Evolutionary conservation across 2,888 invertebrate species (phyloP), one percentile per base, ranked within the genome.

Genomic region (Orgyia antiqua): DNA sequence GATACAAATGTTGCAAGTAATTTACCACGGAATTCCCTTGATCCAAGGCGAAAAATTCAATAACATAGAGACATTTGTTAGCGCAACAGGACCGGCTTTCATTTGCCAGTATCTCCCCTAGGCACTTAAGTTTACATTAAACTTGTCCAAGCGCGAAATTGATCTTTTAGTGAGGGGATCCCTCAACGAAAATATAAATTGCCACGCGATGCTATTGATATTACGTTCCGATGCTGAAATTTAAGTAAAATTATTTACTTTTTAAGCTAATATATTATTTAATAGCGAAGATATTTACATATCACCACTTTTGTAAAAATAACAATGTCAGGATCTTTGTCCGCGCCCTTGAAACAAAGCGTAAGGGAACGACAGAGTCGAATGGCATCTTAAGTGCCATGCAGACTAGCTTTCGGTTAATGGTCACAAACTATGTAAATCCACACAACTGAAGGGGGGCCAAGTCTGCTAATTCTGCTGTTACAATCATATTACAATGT

Each of bases 81-180:
- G 61, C 60, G 66, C 62, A 65, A 68, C 69, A 61, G 64, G 68
- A 58, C 60, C 64, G 64, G 67, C 66, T 78, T 76, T 76, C 77
- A 77, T 79, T 77, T 74, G 75, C 64, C 49, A 55, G 62, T 51
- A 58, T 60, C 61, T 62, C 84, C 80, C 82, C 77, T 57, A 70
- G 68, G 72, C 82, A 76, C 75, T 82, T 78, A 78, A 80, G 80
- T 78, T 82, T 80, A 80, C 84, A 80, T 83, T 80, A 80, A 79
- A 73, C 63, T 75, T 76, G 79, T 73, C 79, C 78, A 78, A 77
- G 80, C 84, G 84, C 73, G 83, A 86, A 86, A 86, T 86, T 86
- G 82, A 84, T 84, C 84, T 86, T 77, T 82, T 78, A 79, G 77
- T 76, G 68, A 74, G 75, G 77, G 72, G 72, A 58, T 64, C 70